A percentile compares a stretch with the other conserved stretches of the same genome.
phyloP scores from a whole-genome alignment of 2,113 vertebrate species.

The Lota lota region DNA sequence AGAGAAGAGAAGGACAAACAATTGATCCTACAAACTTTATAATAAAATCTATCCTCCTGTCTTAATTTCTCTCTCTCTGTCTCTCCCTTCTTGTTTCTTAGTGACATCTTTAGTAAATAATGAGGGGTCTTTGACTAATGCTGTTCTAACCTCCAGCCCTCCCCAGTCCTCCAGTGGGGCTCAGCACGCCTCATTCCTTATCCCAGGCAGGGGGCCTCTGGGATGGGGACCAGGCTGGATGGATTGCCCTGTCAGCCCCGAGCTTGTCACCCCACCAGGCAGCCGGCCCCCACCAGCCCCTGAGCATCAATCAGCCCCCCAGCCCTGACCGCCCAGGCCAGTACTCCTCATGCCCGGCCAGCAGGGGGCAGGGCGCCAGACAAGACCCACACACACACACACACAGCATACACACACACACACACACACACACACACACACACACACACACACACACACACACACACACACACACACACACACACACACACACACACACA shows the following conservation, averaged over 20 bases:
- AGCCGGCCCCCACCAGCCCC: background rate
- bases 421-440: background rate
- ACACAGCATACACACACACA: too few species aligned
- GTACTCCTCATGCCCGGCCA: constrained; percentile 29
- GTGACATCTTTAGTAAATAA: background rate
- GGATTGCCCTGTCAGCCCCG: constrained; percentile 18
- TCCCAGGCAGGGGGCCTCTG: constrained; percentile 25
- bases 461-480: background rate
- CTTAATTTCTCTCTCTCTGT: too few species aligned
- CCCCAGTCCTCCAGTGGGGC: background rate
- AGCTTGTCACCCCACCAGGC: constrained; percentile 31
- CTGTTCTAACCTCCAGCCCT: background rate
- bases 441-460: background rate
- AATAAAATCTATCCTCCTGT: too few species aligned
- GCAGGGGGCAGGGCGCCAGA: constrained; percentile 7
- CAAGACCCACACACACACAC: background rate
- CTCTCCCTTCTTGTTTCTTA: background rate
- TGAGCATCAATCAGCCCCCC: constrained; percentile 9
- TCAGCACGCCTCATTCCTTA: constrained; percentile 15
- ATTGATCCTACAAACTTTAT: too few species aligned
- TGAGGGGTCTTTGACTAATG: background rate
- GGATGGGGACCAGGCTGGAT: constrained; percentile 27
- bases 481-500: background rate
- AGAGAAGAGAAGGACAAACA: too few species aligned
- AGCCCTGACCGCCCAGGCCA: background rate